phyloP scores from a whole-genome alignment of 2,797 vertebrate genomes.

The Gymnocypris eckloni region DNA sequence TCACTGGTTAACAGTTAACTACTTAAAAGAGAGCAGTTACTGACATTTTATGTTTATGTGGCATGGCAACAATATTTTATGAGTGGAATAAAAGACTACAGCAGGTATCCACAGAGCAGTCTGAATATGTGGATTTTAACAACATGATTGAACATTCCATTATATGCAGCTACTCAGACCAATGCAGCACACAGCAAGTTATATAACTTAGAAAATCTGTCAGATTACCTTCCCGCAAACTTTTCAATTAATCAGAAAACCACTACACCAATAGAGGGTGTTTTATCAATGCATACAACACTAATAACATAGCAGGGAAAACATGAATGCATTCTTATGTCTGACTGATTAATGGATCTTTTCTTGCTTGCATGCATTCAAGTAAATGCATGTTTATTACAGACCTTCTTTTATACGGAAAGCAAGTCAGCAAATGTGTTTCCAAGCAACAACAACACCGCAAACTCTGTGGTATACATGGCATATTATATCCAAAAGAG shows the following conservation, averaged over 20 bases:
- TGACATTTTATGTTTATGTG: conserved; percentile 2
- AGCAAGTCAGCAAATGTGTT: conserved; percentile 26
- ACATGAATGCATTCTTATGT: not conserved
- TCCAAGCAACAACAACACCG: conserved; percentile 11
- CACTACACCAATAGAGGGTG: not conserved
- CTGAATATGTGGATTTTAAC: conserved; percentile 35
- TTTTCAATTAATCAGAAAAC: not conserved
- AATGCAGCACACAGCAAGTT: not conserved
- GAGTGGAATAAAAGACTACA: conserved; percentile 14
- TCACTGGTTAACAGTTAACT: conserved; percentile 2
- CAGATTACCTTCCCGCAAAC: not conserved
- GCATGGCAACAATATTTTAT: conserved; percentile 18
- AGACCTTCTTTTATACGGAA: not conserved
- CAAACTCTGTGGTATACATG: not conserved
- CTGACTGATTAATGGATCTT: not conserved
- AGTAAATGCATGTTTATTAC: conserved; percentile 16
- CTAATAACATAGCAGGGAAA: not conserved
- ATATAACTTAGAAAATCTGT: conserved; percentile 11
- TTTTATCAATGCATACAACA: conserved; percentile 3
- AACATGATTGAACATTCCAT: not conserved
- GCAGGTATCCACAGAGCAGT: conserved; percentile 7
- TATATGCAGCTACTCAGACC: conserved; percentile 12
- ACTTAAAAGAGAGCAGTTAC: not conserved
- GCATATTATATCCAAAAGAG: not conserved
- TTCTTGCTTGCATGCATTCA: not conserved